A percentile compares a stretch with the other conserved stretches of the same genome.
phyloP scores from a whole-genome alignment of 64 coral and sea anemone genomes.

The Montipora efflorescens region DNA sequence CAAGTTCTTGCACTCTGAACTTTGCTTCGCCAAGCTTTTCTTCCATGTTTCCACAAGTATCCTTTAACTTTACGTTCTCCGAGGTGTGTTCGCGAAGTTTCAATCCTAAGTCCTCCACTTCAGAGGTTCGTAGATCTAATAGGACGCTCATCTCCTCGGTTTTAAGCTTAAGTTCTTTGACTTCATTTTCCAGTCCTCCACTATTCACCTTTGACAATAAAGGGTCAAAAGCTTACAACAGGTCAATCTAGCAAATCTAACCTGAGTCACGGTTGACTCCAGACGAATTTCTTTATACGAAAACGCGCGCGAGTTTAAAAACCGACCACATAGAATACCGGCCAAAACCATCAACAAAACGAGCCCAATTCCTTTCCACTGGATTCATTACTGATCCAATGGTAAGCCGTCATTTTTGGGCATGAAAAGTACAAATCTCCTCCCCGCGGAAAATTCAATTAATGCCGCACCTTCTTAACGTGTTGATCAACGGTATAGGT shows the following conservation, averaged over 20 bases:
- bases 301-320: background rate
- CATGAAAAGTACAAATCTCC: too few relatives aligned
- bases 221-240: slow-evolving; percentile 40
- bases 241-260: background rate
- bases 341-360: too few relatives aligned
- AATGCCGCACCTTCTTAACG: too few relatives aligned
- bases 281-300: background rate
- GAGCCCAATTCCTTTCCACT: too few relatives aligned
- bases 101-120: slow-evolving; percentile 55
- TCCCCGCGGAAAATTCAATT: too few relatives aligned
- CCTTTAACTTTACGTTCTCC: slow-evolving; percentile 59
- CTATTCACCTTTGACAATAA: slow-evolving; percentile 44
- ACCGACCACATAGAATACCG: too few relatives aligned
- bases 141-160: slow-evolving; percentile 30
- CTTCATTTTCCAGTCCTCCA: slow-evolving; percentile 19
- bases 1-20: slow-evolving; percentile 62
- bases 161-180: slow-evolving; percentile 50
- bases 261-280: background rate
- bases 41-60: slow-evolving; percentile 54
- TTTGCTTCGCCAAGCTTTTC: slow-evolving; percentile 46
- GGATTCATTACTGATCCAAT: too few relatives aligned
- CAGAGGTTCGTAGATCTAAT: slow-evolving; percentile 42
- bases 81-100: slow-evolving; percentile 15
- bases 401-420: too few relatives aligned
- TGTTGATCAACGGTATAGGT: too few relatives aligned